Base-by-base conservation (phyloP, 2,797 vertebrate genomes). In the Denticeps clupeoides region DNA sequence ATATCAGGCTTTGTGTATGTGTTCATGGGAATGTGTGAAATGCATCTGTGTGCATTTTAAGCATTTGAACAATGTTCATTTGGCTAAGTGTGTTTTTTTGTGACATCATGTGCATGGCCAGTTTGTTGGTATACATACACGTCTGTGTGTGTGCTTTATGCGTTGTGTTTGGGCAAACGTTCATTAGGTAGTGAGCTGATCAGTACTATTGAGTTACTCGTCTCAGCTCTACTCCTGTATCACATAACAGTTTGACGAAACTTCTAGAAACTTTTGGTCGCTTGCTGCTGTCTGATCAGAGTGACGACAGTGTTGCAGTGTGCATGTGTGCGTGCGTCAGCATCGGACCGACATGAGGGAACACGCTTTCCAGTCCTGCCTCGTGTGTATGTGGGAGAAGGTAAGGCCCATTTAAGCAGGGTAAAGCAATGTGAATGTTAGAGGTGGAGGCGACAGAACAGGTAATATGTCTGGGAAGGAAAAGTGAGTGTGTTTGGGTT, bases 341-440 rank as follows among this genome's bases (percentile, higher is more conserved):
- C 12, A 29, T n/a, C 40, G 41, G 25, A 50, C 22, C 43, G 73
- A 77, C 25, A 85, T 86, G 84, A 83, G 82, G 80, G 84, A 86
- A 59, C 62, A 83, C 10, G 78, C 77, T 52, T 79, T 78, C 51
- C 76, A 80, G 62, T 68, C 80, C 53, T 81, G 82, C 59, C 73
- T 77, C 12, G 70, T 80, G 63, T 77, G 80, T 73, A 75, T 80
- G 48, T 84, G 81, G 82, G 79, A 83, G 64, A 83, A 84, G 82
- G 84, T 84, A 82, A 80, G 79, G 13, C 13, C 16, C 40, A 13
- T 26, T 15, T 45, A 24, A 21, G 33, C 1, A 7, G 25, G 24
- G 5, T 7, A 25, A 19, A 10, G 10, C 13, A 15, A 35, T 38
- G 18, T 40, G 4, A 40, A n/a, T n/a, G n/a, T n/a, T n/a, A n/a